A percentile compares a stretch with the other conserved stretches of the same genome.
Evolutionary conservation across 2,888 invertebrate genomes (phyloP).

Genomic region (Hydraecia micacea): DNA sequence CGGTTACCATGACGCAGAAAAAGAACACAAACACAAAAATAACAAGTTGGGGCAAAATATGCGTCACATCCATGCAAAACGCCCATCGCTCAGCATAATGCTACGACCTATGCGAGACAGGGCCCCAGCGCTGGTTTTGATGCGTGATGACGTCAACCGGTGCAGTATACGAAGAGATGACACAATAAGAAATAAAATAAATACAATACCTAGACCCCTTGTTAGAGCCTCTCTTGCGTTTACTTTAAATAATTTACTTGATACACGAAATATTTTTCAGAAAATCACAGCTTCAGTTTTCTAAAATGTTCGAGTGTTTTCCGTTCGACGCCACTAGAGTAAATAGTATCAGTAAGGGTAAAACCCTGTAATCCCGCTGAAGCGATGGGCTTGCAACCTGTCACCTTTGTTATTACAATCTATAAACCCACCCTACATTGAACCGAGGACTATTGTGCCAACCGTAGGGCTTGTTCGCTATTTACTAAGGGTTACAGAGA

Average conservation of each 20-base stretch:
- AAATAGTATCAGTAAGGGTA: conserved; percentile 18
- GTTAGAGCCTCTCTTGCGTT: not conserved
- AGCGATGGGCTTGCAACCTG: conserved; percentile 53
- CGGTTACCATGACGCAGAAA: not conserved
- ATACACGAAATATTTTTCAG: not conserved
- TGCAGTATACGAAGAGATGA: not conserved
- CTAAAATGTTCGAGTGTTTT: not conserved
- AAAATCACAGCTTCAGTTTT: not conserved
- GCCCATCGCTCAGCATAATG: too few species aligned
- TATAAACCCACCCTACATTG: conserved; percentile 53
- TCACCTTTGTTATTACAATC: conserved; percentile 63
- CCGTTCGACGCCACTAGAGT: not conserved
- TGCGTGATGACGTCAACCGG: not conserved
- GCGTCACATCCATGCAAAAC: not conserved
- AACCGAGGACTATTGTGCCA: conserved; percentile 47
- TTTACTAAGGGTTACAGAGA: conserved; percentile 23
- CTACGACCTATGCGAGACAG: not conserved
- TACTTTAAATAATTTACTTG: not conserved
- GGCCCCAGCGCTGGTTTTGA: not conserved
- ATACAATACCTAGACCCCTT: not conserved
- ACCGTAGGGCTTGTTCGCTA: conserved; percentile 26
- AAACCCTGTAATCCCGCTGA: conserved; percentile 41
- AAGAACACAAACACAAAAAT: not conserved
- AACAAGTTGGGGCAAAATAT: not conserved
- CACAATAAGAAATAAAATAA: not conserved